These are phyloP conservation scores for Cephalopterus ornatus DNA, from an alignment of 2,113 vertebrate species.

Conservation along the genomic window DNA sequence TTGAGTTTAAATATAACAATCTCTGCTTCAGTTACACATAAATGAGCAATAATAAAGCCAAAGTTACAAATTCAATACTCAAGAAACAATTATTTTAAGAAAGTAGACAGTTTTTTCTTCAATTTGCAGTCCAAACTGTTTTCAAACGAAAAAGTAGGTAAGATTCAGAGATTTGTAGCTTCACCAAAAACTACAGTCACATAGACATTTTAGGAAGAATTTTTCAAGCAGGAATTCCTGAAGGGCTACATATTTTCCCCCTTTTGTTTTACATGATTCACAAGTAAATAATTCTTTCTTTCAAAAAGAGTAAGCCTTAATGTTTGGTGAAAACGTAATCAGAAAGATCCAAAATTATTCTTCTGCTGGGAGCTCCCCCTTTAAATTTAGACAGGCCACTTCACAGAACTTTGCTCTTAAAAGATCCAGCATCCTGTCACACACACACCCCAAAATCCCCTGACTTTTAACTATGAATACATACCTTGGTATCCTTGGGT, in stretches of 20 bases:
- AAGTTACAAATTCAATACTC: neutral
- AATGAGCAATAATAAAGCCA: neutral
- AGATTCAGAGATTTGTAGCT: neutral
- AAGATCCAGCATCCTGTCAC: neutral
- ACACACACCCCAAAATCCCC: rapidly evolving
- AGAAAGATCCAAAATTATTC: neutral
- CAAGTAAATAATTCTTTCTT: neutral
- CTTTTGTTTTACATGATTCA: neutral
- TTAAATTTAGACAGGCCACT: neutral
- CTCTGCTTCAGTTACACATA: neutral
- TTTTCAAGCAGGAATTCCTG: neutral
- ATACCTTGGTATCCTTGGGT: conserved; percentile 94
- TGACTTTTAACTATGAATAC: neutral
- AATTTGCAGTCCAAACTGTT: neutral
- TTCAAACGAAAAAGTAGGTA: neutral
- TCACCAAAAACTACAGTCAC: neutral
- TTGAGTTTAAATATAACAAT: neutral
- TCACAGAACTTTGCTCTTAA: neutral
- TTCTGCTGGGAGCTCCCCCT: neutral
- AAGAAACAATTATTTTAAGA: neutral
- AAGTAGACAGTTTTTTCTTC: neutral
- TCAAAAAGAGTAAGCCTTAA: neutral
- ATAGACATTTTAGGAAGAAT: neutral
- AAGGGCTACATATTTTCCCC: neutral
- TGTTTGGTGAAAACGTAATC: neutral